Evolutionary conservation across 2,797 vertebrate genomes (phyloP).

Genomic region (Catharus ustulatus): DNA sequence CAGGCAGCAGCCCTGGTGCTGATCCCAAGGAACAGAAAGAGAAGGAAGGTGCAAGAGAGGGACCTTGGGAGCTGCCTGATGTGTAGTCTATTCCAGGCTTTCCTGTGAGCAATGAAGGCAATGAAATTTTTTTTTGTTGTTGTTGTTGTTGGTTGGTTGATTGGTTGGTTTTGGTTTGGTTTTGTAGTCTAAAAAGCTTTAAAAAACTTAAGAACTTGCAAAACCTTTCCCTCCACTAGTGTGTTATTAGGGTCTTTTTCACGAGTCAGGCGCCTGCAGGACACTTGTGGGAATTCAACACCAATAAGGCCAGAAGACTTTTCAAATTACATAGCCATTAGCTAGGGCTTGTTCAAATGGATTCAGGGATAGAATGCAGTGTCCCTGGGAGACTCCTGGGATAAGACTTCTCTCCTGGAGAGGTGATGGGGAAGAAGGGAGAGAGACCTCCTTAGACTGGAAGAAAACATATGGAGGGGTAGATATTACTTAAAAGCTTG

Average conservation of each 20-base stretch:
- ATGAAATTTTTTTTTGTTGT: not conserved
- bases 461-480: not conserved
- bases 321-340: not conserved
- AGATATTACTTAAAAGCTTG: not conserved
- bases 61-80: not conserved
- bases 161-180: accelerated
- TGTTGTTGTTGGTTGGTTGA: too few species aligned
- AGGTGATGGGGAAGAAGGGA: not conserved
- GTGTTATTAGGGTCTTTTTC: accelerated
- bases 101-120: not conserved
- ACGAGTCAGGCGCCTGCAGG: not conserved
- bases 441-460: not conserved
- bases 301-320: not conserved
- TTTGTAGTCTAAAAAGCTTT: not conserved
- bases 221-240: not conserved
- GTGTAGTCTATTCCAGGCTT: not conserved
- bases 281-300: not conserved
- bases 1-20: not conserved
- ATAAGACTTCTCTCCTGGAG: not conserved
- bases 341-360: not conserved
- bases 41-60: not conserved
- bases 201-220: not conserved
- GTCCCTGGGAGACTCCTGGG: not conserved
- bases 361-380: not conserved
- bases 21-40: not conserved